Evolutionary conservation across 1,140 invertebrate species (phyloP), one percentile per base, ranked within the genome.

Genomic region (Camponotus vicinus): DNA sequence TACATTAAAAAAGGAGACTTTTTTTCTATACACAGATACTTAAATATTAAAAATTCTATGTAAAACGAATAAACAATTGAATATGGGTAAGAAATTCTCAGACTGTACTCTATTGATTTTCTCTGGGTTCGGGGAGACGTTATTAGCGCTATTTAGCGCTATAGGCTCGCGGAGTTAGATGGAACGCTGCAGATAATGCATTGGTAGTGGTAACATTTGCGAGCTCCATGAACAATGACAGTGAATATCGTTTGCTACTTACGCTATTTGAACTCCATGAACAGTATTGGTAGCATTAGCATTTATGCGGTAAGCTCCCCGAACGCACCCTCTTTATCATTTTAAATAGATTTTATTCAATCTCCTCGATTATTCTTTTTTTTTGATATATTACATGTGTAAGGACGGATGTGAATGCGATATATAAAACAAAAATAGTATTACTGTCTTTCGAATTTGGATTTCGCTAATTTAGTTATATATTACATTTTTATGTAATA

Each of bases 291-390:
- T 27, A 27, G 1, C 27, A 27, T 27, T 27, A 27, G 27, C 27
- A 27, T 27, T 27, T 27, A 27, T 27, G 27, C 27, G 27, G 1
- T 27, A 27, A 27, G 27, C 27, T 27, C 27, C 27, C 27, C 27
- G 27, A 27, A 27, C 27, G 27, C 27, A 27, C 1, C 27, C 27
- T 37, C 9, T 64, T 75, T 55, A 21, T 32, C 27, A 61, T 76
- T 63, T 18, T 79, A 67, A 40, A 27, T 18, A 7, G 34, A 40
- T 40, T 77, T 63, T 79, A 52, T 79, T 79, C 34, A 79, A 32
- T 15, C 15, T 77, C 15, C 6, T 27, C 11, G 0, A 77, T 45
- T 61, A 8, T 34, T 42, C 61, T 21, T 71, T 52, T 5, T 66
- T 37, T 61, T 8, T 40, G 13, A 13, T 57, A n/a, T 66, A 21